Evolutionary conservation across 2,113 vertebrate species (phyloP).

Genomic region (Pardalotus punctatus): DNA sequence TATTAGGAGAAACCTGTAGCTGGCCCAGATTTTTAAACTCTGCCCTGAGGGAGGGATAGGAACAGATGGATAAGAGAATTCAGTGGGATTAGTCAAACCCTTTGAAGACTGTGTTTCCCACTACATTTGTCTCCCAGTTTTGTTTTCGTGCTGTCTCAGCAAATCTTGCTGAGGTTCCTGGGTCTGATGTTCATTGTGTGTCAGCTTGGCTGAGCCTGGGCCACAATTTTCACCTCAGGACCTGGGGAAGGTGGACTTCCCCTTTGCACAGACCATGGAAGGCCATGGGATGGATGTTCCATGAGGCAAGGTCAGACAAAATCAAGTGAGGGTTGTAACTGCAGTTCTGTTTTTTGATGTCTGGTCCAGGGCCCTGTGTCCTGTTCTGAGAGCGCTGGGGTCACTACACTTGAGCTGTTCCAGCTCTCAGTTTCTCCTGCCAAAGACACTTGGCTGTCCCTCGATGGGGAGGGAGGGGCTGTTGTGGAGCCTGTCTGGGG

Average conservation of each 20-base stretch:
- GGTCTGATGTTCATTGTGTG: background rate
- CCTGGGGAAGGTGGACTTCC: background rate
- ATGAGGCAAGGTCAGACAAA: background rate
- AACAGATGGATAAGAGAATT: conserved; percentile 48
- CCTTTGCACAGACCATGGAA: background rate
- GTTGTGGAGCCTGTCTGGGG: background rate
- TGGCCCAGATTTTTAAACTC: conserved; percentile 21
- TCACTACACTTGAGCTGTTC: fast-evolving
- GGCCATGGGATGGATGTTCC: background rate
- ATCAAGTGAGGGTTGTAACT: background rate
- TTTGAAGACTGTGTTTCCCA: conserved; percentile 44
- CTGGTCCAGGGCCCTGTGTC: background rate
- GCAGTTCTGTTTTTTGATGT: background rate
- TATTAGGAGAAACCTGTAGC: conserved; percentile 42
- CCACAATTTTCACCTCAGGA: background rate
- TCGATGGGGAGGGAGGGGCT: background rate
- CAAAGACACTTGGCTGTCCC: background rate
- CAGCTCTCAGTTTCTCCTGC: background rate
- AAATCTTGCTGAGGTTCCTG: background rate
- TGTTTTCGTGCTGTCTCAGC: conserved; percentile 16
- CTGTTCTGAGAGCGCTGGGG: fast-evolving
- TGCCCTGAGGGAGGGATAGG: conserved; percentile 18
- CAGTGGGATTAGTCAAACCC: conserved; percentile 47
- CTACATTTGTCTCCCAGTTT: background rate
- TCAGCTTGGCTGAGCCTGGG: background rate